Conservation (phyloP, 2,797 vertebrate genomes). For the Rhincodon typus region DNA sequence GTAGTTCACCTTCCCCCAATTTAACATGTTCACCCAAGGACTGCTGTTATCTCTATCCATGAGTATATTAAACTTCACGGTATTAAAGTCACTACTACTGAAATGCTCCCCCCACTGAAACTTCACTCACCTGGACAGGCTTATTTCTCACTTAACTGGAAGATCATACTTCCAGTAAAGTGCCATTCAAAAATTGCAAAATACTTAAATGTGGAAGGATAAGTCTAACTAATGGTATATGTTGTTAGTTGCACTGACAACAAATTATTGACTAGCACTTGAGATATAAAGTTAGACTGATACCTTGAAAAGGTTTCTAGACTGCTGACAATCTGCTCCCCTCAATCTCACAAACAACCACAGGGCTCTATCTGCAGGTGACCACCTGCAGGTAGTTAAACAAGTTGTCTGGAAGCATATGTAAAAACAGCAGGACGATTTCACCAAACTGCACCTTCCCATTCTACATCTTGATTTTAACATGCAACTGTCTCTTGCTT, state of each 20-base stretch:
- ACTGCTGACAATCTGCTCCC: neutral
- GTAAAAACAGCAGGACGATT: neutral
- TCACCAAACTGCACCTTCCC: neutral
- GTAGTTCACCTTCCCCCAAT: too few species aligned
- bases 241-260: neutral
- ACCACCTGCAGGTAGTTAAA: neutral
- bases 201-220: neutral
- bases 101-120: too few species aligned
- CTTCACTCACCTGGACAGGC: too few species aligned
- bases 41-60: too few species aligned
- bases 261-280: neutral
- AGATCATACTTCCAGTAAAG: too few species aligned
- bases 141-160: too few species aligned
- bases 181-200: too few species aligned
- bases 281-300: neutral
- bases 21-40: too few species aligned
- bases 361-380: neutral
- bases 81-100: too few species aligned
- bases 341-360: neutral
- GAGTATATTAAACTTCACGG: too few species aligned
- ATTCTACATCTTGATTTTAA: neutral
- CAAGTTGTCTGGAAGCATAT: neutral
- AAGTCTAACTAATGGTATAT: neutral
- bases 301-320: neutral
- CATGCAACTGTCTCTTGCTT: neutral